Percentiles rank a stretch among this genome's conserved stretches.
Conservation (phyloP, 2,113 vertebrate genomes). For the Motacilla tschutschensis region DNA sequence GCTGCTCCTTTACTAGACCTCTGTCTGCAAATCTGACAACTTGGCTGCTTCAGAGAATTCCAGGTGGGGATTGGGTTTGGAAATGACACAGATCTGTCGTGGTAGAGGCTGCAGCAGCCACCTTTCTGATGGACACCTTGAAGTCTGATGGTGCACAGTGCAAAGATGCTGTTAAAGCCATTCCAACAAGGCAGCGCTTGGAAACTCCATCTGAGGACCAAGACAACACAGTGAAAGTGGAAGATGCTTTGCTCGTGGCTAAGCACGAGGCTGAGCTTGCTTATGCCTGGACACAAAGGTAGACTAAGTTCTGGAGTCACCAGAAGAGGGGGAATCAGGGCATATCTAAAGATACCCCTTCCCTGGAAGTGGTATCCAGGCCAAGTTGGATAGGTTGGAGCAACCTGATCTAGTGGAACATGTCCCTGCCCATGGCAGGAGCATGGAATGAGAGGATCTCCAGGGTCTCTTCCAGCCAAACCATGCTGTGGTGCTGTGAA, state of each 20-base stretch:
- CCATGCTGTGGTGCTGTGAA: neutral
- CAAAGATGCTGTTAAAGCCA: neutral
- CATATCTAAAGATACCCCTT: neutral
- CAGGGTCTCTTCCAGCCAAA: neutral
- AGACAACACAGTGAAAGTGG: fast-evolving
- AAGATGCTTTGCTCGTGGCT: neutral
- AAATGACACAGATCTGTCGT: fast-evolving
- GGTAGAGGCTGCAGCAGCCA: neutral
- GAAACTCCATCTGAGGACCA: neutral
- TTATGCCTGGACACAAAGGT: neutral
- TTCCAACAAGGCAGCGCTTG: neutral
- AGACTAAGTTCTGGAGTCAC: neutral
- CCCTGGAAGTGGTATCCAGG: neutral
- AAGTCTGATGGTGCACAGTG: neutral
- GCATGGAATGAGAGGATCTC: fast-evolving
- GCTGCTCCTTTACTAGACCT: neutral
- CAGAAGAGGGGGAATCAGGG: neutral
- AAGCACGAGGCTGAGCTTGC: neutral
- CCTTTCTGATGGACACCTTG: neutral
- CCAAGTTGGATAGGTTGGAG: fast-evolving
- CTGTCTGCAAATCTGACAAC: neutral
- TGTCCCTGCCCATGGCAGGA: neutral
- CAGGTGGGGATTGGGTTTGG: neutral
- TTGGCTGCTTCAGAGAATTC: neutral
- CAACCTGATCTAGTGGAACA: neutral